Evolutionary conservation across 2,113 vertebrate genomes (phyloP).

Genomic region (Leptocoma aspasia): DNA sequence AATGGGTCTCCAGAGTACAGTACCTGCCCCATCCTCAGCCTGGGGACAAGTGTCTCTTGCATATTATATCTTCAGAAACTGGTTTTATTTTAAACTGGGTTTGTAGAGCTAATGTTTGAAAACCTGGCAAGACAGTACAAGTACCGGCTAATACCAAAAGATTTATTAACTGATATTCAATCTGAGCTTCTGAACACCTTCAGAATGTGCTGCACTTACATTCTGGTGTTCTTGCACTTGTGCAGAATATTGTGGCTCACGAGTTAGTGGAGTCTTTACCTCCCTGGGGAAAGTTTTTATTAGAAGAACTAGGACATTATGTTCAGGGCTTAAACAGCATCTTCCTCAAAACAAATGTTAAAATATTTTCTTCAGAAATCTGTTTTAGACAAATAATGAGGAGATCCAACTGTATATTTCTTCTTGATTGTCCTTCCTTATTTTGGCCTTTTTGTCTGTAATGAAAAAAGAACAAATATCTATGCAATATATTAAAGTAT

Average conservation of each 20-base stretch:
- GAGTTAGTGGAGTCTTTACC: slow-evolving; percentile 38
- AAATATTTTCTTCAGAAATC: not conserved
- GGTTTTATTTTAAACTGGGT: not conserved
- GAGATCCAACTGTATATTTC: not conserved
- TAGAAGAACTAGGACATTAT: slow-evolving; percentile 34
- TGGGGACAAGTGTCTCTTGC: not conserved
- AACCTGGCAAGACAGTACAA: not conserved
- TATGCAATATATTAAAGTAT: not conserved
- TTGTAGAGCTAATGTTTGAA: not conserved
- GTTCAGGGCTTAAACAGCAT: slow-evolving; percentile 1
- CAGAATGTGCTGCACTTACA: not conserved
- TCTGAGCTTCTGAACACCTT: not conserved
- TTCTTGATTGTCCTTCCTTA: not conserved
- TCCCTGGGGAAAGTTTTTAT: slow-evolving; percentile 65
- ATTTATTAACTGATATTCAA: not conserved
- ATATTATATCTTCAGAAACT: not conserved
- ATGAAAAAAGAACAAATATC: not conserved
- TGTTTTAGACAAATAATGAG: not conserved
- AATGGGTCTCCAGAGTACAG: not conserved
- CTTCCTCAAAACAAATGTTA: not conserved
- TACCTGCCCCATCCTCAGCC: not conserved
- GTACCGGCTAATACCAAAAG: not conserved
- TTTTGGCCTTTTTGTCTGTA: not conserved
- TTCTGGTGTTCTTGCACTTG: not conserved
- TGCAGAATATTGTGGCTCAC: slow-evolving; percentile 24